Evolutionary conservation across 2,888 invertebrate genomes (phyloP).

Genomic region (Drosophila setosimentum): DNA sequence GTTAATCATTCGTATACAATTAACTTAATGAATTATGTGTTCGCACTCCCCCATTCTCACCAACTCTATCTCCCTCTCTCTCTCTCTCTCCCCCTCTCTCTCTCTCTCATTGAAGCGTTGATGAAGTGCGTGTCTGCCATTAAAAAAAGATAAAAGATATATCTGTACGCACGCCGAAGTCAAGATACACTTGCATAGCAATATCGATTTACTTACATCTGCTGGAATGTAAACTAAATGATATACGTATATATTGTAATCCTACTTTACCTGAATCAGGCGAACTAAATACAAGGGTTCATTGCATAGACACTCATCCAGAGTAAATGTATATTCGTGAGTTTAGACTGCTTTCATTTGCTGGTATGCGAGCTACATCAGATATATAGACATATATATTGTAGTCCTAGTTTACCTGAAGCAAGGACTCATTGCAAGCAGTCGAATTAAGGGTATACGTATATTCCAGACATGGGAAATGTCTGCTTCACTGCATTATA

Average conservation of each 20-base stretch:
- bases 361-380: neutral
- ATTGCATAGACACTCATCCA: too few species aligned
- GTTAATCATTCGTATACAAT: slow-evolving; percentile 6
- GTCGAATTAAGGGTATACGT: neutral
- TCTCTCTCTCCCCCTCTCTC: neutral
- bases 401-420: neutral
- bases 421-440: neutral
- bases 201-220: too few species aligned
- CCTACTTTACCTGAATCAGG: neutral
- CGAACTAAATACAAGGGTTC: too few species aligned
- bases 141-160: neutral
- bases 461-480: too few species aligned
- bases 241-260: neutral
- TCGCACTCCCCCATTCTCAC: neutral
- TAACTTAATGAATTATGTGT: slow-evolving; percentile 14
- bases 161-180: neutral
- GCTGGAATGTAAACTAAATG: neutral
- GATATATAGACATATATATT: neutral
- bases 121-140: slow-evolving; percentile 55
- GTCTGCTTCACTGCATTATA: too few species aligned
- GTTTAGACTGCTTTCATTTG: too few species aligned
- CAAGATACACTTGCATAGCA: neutral
- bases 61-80: neutral
- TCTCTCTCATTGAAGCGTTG: slow-evolving; percentile 2
- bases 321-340: too few species aligned